These are phyloP conservation scores for Phylloscopus collybita DNA, from an alignment of 2,797 vertebrate genomes.

Conservation along the genomic window DNA sequence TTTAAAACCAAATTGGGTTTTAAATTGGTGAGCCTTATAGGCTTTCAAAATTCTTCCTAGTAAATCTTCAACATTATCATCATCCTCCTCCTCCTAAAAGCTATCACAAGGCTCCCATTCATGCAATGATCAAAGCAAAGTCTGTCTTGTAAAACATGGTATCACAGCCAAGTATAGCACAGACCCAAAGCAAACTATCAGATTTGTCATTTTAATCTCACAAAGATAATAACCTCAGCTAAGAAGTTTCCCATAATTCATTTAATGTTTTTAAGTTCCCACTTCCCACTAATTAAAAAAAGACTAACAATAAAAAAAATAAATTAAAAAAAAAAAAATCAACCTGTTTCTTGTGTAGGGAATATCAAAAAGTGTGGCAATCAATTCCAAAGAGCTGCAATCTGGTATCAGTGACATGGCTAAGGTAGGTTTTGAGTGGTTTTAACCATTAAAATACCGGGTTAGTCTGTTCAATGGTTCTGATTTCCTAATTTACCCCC, in stretches of 20 bases:
- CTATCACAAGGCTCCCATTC: neutral
- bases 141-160: neutral
- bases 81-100: neutral
- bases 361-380: neutral
- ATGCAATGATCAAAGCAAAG: neutral
- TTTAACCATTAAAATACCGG: neutral
- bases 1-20: neutral
- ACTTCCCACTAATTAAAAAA: neutral
- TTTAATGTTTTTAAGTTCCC: neutral
- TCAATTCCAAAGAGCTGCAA: conserved; percentile 4
- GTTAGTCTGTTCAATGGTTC: neutral
- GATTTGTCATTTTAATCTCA: neutral
- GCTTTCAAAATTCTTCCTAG: neutral
- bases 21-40: neutral
- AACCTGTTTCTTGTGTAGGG: neutral
- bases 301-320: no score
- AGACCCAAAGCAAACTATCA: neutral
- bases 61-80: neutral
- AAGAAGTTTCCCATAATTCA: neutral
- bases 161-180: neutral
- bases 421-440: neutral
- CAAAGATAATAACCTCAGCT: neutral
- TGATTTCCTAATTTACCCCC: neutral
- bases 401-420: neutral
- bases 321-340: neutral